Base-by-base conservation (phyloP, 1,140 invertebrate genomes). In the Drusus annulatus region DNA sequence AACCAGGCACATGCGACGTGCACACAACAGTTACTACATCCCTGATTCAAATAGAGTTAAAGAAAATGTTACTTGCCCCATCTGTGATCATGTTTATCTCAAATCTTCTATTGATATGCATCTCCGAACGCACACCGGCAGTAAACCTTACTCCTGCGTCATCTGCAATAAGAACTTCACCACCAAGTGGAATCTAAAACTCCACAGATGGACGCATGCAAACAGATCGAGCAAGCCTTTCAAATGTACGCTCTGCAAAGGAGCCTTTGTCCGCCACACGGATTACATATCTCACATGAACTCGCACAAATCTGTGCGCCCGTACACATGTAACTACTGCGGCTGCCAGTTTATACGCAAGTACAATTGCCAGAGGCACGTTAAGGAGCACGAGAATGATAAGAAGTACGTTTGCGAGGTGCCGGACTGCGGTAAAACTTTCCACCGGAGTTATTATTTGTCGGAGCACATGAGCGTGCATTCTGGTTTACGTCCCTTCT, bases 301-400 rank as follows among this genome's bases (percentile, higher is more conserved):
- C 87, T 93, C 95, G 28, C 95, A 96, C 88, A 93, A 93, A 79
- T 93, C 94, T 74, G 92, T 95, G 51, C 91, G 93, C 76, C 95
- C 95, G 1, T 98, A 96, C 87, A 96, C 95, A 1, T 98, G 96
- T 87, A 98, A 98, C 85, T 95, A 96, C 86, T 98, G 97, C 87
- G 97, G 96, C 28, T 96, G 96, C 62, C 95, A 97, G 85, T 98
- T 99, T 87, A 97, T 97, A 73, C 92, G 96, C 21, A 97, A 97
- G 86, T 97, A 96, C 86, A 98, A 98, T 86, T 95, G 97, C 85
- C 92, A 97, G 85, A 92, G 96, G 56, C 97, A 98, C 87, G 94
- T 97, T 5, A 92, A 95, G 52, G 96, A 98, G 85, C 97, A 99
- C 88, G 95, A 96, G 78, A 94, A 93, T 74, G 95, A 93, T 76